These are phyloP conservation scores for Perccottus glenii DNA, from an alignment of 2,113 vertebrate genomes.

Conservation along the genomic window DNA sequence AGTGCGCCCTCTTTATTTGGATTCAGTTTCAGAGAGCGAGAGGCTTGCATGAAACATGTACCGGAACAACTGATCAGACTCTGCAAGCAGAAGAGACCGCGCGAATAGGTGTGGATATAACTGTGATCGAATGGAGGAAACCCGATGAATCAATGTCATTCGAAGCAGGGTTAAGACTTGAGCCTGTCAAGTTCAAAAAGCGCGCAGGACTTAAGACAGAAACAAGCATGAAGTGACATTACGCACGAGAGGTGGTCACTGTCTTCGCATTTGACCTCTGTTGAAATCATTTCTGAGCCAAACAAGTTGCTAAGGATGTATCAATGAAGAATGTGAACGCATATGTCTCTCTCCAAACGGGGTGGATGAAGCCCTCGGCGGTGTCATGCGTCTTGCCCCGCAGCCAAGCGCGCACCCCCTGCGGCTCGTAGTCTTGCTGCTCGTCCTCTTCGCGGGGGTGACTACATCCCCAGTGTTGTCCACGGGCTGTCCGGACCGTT, in stretches of 20 bases:
- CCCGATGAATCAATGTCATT: slow-evolving; percentile 14
- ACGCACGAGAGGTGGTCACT: slow-evolving; percentile 49
- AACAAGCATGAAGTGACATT: slow-evolving; percentile 58
- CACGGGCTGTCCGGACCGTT: slow-evolving; percentile 80
- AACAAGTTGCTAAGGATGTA: slow-evolving; percentile 37
- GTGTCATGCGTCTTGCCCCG: slow-evolving; percentile 79
- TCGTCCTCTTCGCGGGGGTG: slow-evolving; percentile 56
- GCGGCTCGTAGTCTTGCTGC: slow-evolving; percentile 62
- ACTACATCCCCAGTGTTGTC: slow-evolving; percentile 63
- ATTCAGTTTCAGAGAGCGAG: slow-evolving; percentile 51
- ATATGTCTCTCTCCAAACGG: slow-evolving; percentile 59
- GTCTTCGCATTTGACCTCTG: slow-evolving; percentile 44
- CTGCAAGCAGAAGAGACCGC: background rate
- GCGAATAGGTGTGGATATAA: slow-evolving; percentile 10
- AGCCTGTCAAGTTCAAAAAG: slow-evolving; percentile 28
- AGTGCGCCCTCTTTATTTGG: slow-evolving; percentile 38
- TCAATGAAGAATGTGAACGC: slow-evolving; percentile 75
- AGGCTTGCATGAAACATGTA: slow-evolving; percentile 44
- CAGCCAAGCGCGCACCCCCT: slow-evolving; percentile 72
- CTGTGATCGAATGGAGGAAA: slow-evolving; percentile 5
- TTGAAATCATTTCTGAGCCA: slow-evolving; percentile 35
- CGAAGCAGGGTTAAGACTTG: slow-evolving; percentile 15
- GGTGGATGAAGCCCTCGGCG: slow-evolving; percentile 76
- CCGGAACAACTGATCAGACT: slow-evolving; percentile 36
- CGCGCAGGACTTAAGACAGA: slow-evolving; percentile 36